Evolutionary conservation across 2,888 invertebrate genomes (phyloP), one percentile per base, ranked within the genome.

Genomic region (Pyrgus malvae): DNA sequence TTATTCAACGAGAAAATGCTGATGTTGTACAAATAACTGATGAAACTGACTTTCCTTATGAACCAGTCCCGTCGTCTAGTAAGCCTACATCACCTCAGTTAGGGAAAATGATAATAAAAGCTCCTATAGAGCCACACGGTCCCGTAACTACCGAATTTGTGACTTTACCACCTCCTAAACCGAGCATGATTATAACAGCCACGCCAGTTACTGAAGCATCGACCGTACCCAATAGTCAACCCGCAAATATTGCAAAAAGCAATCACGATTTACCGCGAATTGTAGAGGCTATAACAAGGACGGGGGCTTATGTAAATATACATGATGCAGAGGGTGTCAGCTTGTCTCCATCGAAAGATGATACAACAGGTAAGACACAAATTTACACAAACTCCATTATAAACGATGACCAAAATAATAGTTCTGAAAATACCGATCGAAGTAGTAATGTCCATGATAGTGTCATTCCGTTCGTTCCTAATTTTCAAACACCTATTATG

Each of bases 281-380:
- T 61, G 82, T 89, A 65, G 88, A 90, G 76, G 88, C 76, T 58
- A 84, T 88, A 60, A 86, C 88, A 74, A 85, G 89, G 68, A 83
- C 84, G 31, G 94, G 94, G 64, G 94, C 94, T 63, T 94, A 94
- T 84, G 94, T 94, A 77, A 93, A 94, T 90, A 92, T 94, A 74
- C 93, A 94, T 78, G 93, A 93, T 69, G 88, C 92, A 68, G 91
- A 91, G 75, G 91, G 91, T 76, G 88, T 91, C 91, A 88, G 91
- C 82, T 84, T 89, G 68, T 90, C 92, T 68, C 90, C 92, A 78
- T 85, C 91, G 86, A 91, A 91, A 86, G 92, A 93, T 78, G 88
- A 91, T 83, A 92, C 91, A 82, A 92, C 93, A 94, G 94, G 94
- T 94, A 94, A 94, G 94, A 63, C 58, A 61, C 58, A 50, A 56